Evolutionary conservation across 2,797 vertebrate genomes (phyloP), one percentile per base, ranked within the genome.

Genomic region (Pipistrellus pipistrellus): DNA sequence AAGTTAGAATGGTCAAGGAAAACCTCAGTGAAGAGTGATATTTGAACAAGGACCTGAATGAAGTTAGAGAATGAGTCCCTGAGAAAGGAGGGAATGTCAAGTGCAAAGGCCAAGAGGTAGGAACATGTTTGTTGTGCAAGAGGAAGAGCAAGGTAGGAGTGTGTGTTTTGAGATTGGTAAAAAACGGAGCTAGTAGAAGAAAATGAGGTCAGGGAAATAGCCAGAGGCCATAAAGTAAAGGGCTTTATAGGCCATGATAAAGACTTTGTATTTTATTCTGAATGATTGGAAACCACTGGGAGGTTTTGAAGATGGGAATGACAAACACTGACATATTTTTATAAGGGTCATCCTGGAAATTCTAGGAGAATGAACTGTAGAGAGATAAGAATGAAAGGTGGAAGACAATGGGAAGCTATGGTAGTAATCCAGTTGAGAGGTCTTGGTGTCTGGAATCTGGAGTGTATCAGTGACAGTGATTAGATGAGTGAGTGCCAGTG

Each of bases 281-380:
- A 85, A 41, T 77, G 46, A 72, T 41, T 3, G 41, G n/a, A 94
- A 93, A 78, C 17, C 30, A 85, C 30, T 88, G 21, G 25, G 80
- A 75, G n/a, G 4, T 90, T 92, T 92, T 92, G 73, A 90, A 84
- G 62, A 75, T 76, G 38, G 5, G 21, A 91, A 93, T 46, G 41
- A 41, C 25, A 93, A 62, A 82, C 25, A 75, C 30, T 72, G 32
- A 55, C 59, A 27, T 85, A n/a, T 51, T 90, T 95, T 77, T 68
- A 17, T 44, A 94, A 59, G 30, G 8, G 9, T 93, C 25, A 89
- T 68, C 46, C 15, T 95, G 30, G n/a, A 85, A 81, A 82, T 13
- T 86, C 15, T 27, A 64, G 38, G 62, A 83, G 55, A 35, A 77
- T 86, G 35, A 89, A 78, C 18, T 83, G 6, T 86, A 78, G 27